These are phyloP conservation scores for Albula glossodonta DNA, from an alignment of 2,113 vertebrate genomes.

Conservation along the genomic window DNA sequence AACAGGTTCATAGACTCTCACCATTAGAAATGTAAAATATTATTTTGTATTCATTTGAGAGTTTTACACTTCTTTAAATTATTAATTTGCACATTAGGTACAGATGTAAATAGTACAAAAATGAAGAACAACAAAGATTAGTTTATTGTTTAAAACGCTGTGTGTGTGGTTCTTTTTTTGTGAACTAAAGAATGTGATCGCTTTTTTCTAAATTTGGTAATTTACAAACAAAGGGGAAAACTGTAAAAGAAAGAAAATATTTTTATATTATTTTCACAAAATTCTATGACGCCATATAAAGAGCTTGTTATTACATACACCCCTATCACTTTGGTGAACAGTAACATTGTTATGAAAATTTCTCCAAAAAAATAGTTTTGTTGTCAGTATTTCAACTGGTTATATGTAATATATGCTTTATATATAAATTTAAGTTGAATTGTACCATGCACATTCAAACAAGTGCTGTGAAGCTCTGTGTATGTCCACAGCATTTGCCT, in stretches of 20 bases:
- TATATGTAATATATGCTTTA: background rate
- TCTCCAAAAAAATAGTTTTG: background rate
- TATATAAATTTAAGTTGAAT: no score
- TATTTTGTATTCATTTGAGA: constrained; percentile 75
- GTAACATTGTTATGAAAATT: no score
- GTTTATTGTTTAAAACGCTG: constrained; percentile 78
- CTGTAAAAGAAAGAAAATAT: constrained; percentile 75
- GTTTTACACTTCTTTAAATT: constrained; percentile 73
- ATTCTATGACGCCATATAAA: constrained; percentile 73
- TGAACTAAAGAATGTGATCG: constrained; percentile 63
- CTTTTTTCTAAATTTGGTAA: constrained; percentile 63
- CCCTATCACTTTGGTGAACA: constrained; percentile 57
- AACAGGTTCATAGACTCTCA: constrained; percentile 68
- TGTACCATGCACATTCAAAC: no score
- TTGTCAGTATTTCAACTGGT: background rate
- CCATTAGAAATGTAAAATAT: constrained; percentile 70
- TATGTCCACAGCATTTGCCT: no score
- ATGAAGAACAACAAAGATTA: constrained; percentile 59
- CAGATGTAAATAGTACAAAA: constrained; percentile 71
- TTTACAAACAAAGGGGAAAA: constrained; percentile 77
- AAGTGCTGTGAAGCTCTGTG: no score
- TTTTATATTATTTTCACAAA: constrained; percentile 78
- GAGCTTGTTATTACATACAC: constrained; percentile 66
- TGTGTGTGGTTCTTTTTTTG: constrained; percentile 73
- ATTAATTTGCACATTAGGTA: constrained; percentile 82